Evolutionary conservation across 2,797 vertebrate genomes (phyloP).

Genomic region (Falco concolor): DNA sequence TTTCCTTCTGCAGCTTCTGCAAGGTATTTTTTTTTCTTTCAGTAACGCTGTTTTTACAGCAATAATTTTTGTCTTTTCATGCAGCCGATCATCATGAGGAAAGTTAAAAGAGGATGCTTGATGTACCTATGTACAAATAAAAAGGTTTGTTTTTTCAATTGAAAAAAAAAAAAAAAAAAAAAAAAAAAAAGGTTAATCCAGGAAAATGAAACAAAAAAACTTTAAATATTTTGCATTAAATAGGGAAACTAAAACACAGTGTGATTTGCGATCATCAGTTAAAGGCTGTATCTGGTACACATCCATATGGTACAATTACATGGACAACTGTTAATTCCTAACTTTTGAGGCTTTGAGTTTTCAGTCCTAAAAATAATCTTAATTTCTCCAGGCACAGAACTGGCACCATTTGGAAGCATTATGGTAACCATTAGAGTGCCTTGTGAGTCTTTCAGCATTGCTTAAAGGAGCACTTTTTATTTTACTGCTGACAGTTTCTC

Average conservation of each 20-base stretch:
- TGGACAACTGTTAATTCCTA: not conserved
- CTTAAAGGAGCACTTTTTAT: not conserved
- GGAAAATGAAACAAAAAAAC: not conserved
- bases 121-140: accelerated
- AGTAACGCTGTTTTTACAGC: not conserved
- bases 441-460: not conserved
- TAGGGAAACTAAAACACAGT: not conserved
- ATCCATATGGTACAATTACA: not conserved
- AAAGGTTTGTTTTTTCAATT: not conserved
- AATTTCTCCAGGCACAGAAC: not conserved
- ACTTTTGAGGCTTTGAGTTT: not conserved
- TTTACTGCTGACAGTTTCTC: not conserved
- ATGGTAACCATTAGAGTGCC: not conserved
- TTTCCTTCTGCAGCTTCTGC: not conserved
- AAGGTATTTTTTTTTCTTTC: not conserved
- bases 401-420: not conserved
- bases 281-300: not conserved
- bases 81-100: not conserved
- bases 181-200: not conserved
- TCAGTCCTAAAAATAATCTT: not conserved
- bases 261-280: not conserved
- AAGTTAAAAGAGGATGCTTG: not conserved
- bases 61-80: not conserved
- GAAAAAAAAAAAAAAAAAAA: too few species aligned
- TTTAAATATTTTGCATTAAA: not conserved